Percentiles rank a stretch among this genome's conserved stretches.
phyloP scores from a whole-genome alignment of 2,797 vertebrate genomes.

The Sebastolobus altivelis region DNA sequence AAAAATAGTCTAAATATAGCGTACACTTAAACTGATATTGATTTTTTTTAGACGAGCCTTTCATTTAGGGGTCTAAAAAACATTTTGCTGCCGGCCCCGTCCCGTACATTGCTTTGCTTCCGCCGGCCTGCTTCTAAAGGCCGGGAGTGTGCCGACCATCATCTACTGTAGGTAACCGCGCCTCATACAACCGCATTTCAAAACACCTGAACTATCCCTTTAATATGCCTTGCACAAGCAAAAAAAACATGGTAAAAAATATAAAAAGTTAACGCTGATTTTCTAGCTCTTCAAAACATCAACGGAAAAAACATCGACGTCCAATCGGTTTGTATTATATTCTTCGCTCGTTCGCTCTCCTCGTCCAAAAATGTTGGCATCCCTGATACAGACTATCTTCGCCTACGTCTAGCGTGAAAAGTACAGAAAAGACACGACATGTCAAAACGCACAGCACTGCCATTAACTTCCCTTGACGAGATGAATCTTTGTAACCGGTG shows the following conservation, averaged over 20 bases:
- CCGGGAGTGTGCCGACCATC: not conserved
- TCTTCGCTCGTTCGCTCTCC: not conserved
- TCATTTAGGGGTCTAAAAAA: too few species aligned
- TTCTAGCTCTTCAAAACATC: constrained; percentile 18
- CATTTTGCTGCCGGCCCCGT: too few species aligned
- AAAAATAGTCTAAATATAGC: too few species aligned
- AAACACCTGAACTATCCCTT: not conserved
- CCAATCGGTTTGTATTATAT: not conserved
- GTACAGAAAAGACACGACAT: constrained; percentile 11
- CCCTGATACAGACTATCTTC: constrained; percentile 20
- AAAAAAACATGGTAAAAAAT: constrained; percentile 13
- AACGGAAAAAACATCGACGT: constrained; percentile 9
- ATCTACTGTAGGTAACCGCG: not conserved
- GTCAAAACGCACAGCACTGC: constrained; percentile 3
- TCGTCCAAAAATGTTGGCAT: not conserved
- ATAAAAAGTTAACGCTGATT: not conserved
- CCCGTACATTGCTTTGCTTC: too few species aligned
- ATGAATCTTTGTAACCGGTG: not conserved
- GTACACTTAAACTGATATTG: too few species aligned
- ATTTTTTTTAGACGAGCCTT: too few species aligned
- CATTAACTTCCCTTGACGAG: not conserved
- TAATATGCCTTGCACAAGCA: not conserved
- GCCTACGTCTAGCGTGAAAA: not conserved
- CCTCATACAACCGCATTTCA: not conserved
- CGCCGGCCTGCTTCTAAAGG: not conserved